Conservation (phyloP, 2,888 invertebrate species). For the Ophion ventricosus region DNA sequence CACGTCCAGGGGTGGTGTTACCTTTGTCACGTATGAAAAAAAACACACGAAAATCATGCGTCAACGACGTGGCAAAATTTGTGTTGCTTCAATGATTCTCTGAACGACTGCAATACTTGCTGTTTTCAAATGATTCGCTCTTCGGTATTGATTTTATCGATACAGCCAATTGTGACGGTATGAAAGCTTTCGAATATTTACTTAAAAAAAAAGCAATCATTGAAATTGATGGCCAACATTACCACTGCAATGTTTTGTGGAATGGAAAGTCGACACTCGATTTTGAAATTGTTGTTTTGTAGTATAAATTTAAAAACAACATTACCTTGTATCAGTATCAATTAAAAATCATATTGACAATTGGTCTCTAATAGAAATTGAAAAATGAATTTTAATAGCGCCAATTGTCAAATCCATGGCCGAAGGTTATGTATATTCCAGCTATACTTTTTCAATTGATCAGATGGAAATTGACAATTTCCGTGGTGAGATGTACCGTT, state of each 20-base stretch:
- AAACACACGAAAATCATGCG: neutral
- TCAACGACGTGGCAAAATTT: neutral
- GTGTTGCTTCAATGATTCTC: neutral
- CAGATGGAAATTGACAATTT: neutral
- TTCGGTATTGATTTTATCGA: no score
- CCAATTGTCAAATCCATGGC: neutral
- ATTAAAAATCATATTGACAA: neutral
- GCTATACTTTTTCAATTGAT: neutral
- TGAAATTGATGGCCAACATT: neutral
- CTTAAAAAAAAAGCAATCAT: neutral
- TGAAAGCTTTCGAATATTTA: neutral
- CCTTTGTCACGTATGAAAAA: constrained; percentile 82
- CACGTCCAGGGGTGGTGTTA: constrained; percentile 90
- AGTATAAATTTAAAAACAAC: neutral
- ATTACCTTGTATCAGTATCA: neutral
- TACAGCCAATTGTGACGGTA: neutral
- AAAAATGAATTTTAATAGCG: neutral
- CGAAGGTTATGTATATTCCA: neutral
- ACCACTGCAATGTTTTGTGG: neutral
- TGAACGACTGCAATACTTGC: no score
- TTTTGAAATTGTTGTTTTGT: neutral
- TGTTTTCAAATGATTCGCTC: no score
- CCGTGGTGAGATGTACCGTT: neutral
- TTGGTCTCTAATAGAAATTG: neutral
- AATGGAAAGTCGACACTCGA: neutral